Percentiles rank a stretch among this genome's conserved stretches.
Evolutionary conservation across 2,797 vertebrate species (phyloP).

Genomic region (Epinephelus awoara): DNA sequence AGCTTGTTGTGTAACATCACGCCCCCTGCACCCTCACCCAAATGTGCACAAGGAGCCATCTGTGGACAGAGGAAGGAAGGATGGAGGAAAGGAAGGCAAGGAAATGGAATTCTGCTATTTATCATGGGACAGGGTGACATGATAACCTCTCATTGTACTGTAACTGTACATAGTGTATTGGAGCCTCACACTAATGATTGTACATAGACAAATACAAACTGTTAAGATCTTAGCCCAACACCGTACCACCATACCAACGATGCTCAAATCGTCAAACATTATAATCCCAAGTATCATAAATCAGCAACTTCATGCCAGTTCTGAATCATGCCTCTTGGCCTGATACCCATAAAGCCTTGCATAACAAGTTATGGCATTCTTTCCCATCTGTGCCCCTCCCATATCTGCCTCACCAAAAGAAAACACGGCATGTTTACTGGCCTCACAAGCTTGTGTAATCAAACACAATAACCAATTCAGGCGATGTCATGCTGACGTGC

Average conservation of each 20-base stretch:
- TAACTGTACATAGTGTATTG: background rate
- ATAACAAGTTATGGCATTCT: constrained; percentile 58
- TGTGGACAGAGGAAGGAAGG: constrained; percentile 73
- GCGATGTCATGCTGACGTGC: constrained; percentile 40
- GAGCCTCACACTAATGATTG: background rate
- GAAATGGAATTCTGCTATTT: constrained; percentile 66
- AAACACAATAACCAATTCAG: constrained; percentile 63
- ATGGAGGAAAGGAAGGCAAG: constrained; percentile 64
- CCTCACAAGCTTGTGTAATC: constrained; percentile 47
- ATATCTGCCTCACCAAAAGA: constrained; percentile 43
- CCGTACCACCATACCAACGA: background rate
- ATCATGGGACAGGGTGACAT: constrained; percentile 38
- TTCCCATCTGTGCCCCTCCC: constrained; percentile 44
- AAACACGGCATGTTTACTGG: constrained; percentile 60
- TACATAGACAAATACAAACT: background rate
- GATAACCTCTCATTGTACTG: constrained; percentile 43
- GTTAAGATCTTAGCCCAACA: background rate
- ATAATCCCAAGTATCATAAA: background rate
- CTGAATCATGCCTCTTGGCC: constrained; percentile 18
- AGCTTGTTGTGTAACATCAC: constrained; percentile 27
- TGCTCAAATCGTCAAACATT: background rate
- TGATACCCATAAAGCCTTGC: constrained; percentile 23
- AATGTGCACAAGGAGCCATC: constrained; percentile 52
- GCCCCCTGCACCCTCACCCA: background rate
- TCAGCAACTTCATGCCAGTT: constrained; percentile 2